Conservation (phyloP, 1,140 invertebrate genomes). For the Rhagoletis zephyria region DNA sequence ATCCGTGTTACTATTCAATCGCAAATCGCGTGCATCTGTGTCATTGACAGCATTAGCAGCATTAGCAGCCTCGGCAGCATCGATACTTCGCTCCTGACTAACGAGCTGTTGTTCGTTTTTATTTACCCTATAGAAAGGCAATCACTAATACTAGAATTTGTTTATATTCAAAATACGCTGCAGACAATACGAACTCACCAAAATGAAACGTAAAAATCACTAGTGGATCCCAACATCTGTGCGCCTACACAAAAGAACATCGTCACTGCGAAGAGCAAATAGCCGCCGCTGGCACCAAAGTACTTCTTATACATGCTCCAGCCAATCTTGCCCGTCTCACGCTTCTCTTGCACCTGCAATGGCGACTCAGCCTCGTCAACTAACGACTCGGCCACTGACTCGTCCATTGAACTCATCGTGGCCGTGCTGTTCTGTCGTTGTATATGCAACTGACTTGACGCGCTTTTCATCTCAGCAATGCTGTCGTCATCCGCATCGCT, state of each 20-base stretch:
- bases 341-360: constrained; percentile 75
- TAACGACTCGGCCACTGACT: constrained; percentile 77
- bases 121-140: constrained; percentile 62
- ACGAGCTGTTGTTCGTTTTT: constrained; percentile 63
- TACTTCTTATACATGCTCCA: constrained; percentile 77
- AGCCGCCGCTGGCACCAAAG: constrained; percentile 76
- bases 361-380: constrained; percentile 74
- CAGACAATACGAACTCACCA: constrained; percentile 75
- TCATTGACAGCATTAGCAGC: constrained; percentile 26
- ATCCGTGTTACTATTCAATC: constrained; percentile 54
- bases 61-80: not conserved
- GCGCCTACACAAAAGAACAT: constrained; percentile 75
- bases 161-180: not conserved
- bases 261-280: constrained; percentile 73
- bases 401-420: constrained; percentile 62
- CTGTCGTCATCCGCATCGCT: constrained; percentile 69
- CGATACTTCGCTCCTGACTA: constrained; percentile 56
- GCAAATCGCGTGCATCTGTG: constrained; percentile 41
- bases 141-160: not conserved
- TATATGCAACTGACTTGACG: constrained; percentile 62
- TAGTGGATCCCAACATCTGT: constrained; percentile 79
- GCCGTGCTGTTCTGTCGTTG: constrained; percentile 63
- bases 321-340: constrained; percentile 77
- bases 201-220: constrained; percentile 80
- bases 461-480: constrained; percentile 59